Evolutionary conservation across 2,797 vertebrate species (phyloP).

Genomic region (Sebastiscus tertius): DNA sequence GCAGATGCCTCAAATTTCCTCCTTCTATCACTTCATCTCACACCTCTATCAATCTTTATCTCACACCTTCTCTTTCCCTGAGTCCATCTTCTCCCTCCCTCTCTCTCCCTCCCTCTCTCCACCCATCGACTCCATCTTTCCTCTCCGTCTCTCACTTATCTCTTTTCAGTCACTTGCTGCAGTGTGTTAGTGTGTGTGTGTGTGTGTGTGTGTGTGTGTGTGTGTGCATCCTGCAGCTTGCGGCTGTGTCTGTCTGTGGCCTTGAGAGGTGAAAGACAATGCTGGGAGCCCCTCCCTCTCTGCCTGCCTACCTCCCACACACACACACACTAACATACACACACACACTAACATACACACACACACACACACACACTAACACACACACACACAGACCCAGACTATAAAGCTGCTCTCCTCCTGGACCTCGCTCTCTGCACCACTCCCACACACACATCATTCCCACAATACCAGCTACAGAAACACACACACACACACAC

Average conservation of each 20-base stretch:
- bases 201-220: constrained; percentile 19
- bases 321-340: constrained; percentile 19
- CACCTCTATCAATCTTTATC: no score
- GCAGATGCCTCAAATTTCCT: background rate
- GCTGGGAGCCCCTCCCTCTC: constrained; percentile 53
- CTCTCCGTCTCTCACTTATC: constrained; percentile 29
- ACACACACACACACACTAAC: constrained; percentile 55
- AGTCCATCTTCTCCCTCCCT: background rate
- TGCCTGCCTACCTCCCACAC: constrained; percentile 45
- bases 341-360: constrained; percentile 59
- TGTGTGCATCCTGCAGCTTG: constrained; percentile 23
- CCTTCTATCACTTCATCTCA: background rate
- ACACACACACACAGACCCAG: constrained; percentile 61
- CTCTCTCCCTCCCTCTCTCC: no score
- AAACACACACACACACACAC: background rate
- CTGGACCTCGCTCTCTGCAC: constrained; percentile 62
- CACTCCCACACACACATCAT: constrained; percentile 55
- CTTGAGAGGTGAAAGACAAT: constrained; percentile 80
- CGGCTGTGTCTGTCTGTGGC: constrained; percentile 63
- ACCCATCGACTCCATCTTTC: background rate
- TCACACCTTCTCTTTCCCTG: constrained; percentile 4
- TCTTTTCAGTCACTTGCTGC: constrained; percentile 25
- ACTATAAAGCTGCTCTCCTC: constrained; percentile 61
- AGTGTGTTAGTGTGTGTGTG: background rate
- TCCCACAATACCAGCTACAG: background rate